Evolutionary conservation across 2,113 vertebrate genomes (phyloP).

Genomic region (Oncorhynchus tshawytscha): DNA sequence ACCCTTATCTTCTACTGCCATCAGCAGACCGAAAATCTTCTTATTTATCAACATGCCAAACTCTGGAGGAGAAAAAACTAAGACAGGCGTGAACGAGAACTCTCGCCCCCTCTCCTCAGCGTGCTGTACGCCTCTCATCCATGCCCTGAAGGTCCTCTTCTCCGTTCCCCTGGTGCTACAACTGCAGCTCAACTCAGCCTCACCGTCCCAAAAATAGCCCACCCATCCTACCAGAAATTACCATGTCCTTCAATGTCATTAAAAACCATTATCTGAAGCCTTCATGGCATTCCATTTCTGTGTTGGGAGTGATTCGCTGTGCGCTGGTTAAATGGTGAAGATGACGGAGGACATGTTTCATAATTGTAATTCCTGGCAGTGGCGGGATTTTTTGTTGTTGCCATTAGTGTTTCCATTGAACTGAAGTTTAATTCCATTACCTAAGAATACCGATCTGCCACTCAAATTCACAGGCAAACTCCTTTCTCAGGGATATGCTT

Average conservation of each 20-base stretch:
- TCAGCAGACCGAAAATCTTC: constrained; percentile 20
- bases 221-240: constrained; percentile 52
- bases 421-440: neutral
- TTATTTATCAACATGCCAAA: constrained; percentile 36
- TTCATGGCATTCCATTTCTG: constrained; percentile 16
- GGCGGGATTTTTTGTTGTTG: neutral
- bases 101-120: constrained; percentile 27
- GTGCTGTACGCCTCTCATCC: constrained; percentile 49
- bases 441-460: too few relatives aligned
- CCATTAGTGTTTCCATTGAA: neutral
- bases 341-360: constrained; percentile 7
- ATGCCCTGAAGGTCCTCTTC: constrained; percentile 43
- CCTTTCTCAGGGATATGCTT: too few relatives aligned
- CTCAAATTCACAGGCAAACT: neutral
- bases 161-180: constrained; percentile 43
- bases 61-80: constrained; percentile 25
- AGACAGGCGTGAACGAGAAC: constrained; percentile 38
- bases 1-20: constrained; percentile 23
- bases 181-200: constrained; percentile 42
- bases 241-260: constrained; percentile 58
- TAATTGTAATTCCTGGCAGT: constrained; percentile 9
- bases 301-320: constrained; percentile 14
- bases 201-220: constrained; percentile 57
- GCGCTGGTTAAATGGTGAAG: constrained; percentile 12
- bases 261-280: constrained; percentile 43